Percentiles rank a stretch among this genome's conserved stretches.
Conservation (phyloP, 2,888 invertebrate species). For the Geotrupes spiniger region DNA sequence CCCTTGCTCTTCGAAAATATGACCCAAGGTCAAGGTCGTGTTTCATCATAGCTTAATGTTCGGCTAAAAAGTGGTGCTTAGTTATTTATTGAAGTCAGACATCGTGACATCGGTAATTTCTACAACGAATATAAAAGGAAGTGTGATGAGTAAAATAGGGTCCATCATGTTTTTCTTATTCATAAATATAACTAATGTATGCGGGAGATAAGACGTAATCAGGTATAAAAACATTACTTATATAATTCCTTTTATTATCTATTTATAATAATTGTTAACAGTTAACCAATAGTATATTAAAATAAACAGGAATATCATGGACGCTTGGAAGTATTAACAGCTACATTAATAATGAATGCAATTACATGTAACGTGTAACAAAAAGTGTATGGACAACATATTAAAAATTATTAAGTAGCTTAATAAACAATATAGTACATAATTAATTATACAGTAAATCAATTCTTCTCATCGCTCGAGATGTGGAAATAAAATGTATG, state of each 20-base stretch:
- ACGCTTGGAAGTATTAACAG: conserved; percentile 30
- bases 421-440: conserved; percentile 11
- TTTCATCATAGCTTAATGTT: no score
- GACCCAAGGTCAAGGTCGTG: no score
- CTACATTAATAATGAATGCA: conserved; percentile 27
- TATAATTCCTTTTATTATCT: conserved; percentile 32
- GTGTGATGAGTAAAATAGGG: no score
- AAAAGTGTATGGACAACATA: conserved; percentile 18
- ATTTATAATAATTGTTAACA: conserved; percentile 32
- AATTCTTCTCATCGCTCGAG: neutral
- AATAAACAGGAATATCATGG: conserved; percentile 30
- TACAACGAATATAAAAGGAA: no score
- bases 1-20: no score
- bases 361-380: conserved; percentile 23
- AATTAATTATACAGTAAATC: conserved; percentile 9
- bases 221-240: conserved; percentile 9
- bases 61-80: no score
- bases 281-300: conserved; percentile 32
- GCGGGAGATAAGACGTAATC: no score
- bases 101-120: no score
- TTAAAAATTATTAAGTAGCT: conserved; percentile 22
- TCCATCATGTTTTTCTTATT: no score
- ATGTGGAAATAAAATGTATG: conserved; percentile 9
- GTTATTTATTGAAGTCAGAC: no score
- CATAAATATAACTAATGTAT: no score